phyloP scores from a whole-genome alignment of 1,140 invertebrate species.

The Rhizoglyphus robini region DNA sequence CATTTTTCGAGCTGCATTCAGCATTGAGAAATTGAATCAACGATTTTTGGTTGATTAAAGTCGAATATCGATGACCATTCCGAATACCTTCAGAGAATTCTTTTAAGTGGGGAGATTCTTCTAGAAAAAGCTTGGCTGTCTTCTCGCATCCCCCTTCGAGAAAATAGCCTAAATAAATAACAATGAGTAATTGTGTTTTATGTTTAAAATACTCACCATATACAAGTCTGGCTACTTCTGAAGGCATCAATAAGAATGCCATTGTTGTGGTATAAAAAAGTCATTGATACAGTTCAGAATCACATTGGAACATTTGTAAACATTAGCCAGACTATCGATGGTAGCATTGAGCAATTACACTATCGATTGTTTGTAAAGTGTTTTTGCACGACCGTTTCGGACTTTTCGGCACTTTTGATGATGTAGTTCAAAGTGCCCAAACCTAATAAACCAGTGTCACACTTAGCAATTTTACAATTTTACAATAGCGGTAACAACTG shows the following conservation, averaged over 20 bases:
- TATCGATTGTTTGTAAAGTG: too few species aligned
- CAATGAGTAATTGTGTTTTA: neutral
- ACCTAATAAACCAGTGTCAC: too few species aligned
- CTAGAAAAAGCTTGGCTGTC: constrained; percentile 6
- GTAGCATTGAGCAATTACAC: too few species aligned
- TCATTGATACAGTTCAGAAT: too few species aligned
- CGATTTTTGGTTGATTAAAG: neutral
- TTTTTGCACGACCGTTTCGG: too few species aligned
- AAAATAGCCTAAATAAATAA: constrained; percentile 8
- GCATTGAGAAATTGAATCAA: neutral
- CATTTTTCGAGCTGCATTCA: neutral
- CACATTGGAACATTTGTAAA: too few species aligned
- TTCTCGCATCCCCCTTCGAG: neutral
- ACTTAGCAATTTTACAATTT: too few species aligned
- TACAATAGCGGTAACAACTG: too few species aligned
- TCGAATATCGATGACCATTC: neutral
- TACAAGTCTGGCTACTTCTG: neutral
- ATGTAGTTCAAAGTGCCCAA: too few species aligned
- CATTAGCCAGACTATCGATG: too few species aligned
- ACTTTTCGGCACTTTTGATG: too few species aligned
- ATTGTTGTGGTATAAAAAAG: neutral
- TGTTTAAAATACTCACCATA: neutral
- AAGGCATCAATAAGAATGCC: neutral
- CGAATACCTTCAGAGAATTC: neutral
- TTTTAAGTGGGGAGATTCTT: neutral